Base-by-base conservation (phyloP, 2,888 invertebrate species). In the Sinodicranocentrus sp. region DNA sequence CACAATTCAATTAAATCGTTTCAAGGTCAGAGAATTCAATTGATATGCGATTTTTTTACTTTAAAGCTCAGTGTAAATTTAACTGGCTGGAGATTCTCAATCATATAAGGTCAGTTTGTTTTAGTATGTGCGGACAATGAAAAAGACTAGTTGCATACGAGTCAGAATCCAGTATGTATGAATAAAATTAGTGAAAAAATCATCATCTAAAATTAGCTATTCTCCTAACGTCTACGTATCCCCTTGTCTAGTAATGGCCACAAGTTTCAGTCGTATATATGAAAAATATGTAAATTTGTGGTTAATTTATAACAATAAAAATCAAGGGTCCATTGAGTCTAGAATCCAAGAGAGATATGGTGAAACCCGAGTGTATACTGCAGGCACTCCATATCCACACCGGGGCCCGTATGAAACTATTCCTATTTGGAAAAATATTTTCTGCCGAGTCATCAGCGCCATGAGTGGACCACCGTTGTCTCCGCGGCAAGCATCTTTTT, bases 351-450 rank as follows among this genome's bases (percentile, higher is more conserved):
- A 8, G 8, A 87, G 63, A 33, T 86, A 85, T 1, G 71, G 67
- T 2, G 84, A 63, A 25, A 86, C 72, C 8, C 85, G 39, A 15
- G 86, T 87, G 71, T 87, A 86, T 8, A 87, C 84, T 8, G 72
- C 83, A 26, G 87, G 86, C 6, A 82, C 86, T 10, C 79, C 68
- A 26, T 71, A 84, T 0, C 86, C 86, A 54, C 87, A 87, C 5
- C 78, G 44, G 17, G 87, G 87, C 0, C 87, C 87, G 65, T 77
- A 86, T 0, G 87, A 87, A 0, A 87, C 86, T 8, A 88, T 68
- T 8, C 85, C 88, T 52, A 85, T 82, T 65, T 87, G 88, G 70
- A 87, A 87, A 43, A 84, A 84, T 33, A 86, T 82, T 44, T 61
- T 72, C 17, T 79, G 84, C 0, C 57, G 21, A 10, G 84, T 84